Evolutionary conservation across 2,888 invertebrate species (phyloP).

Genomic region (Tetrapedia diversipes): DNA sequence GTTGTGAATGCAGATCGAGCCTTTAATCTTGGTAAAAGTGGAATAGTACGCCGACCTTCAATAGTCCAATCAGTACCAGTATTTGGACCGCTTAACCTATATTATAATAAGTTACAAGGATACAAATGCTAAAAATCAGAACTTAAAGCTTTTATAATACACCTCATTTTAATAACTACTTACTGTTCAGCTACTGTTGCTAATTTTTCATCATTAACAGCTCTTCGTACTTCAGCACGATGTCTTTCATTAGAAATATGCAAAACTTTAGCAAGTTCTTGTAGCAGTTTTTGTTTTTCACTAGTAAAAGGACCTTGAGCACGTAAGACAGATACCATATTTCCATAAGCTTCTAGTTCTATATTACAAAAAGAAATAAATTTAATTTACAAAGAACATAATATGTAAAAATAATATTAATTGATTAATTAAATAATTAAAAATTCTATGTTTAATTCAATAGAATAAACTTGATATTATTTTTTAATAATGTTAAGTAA

Average conservation of each 20-base stretch:
- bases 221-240: constrained; percentile 95
- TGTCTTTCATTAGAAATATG: constrained; percentile 96
- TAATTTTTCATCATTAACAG: constrained; percentile 95
- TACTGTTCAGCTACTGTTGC: constrained; percentile 95
- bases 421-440: too few relatives aligned
- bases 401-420: constrained; percentile 10
- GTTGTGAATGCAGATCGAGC: constrained; percentile 93
- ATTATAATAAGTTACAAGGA: constrained; percentile 78
- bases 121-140: background rate
- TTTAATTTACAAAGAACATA: constrained; percentile 86
- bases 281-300: constrained; percentile 92
- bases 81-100: constrained; percentile 84
- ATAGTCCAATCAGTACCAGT: constrained; percentile 90
- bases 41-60: constrained; percentile 93
- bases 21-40: constrained; percentile 92
- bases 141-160: background rate
- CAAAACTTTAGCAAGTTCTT: constrained; percentile 91
- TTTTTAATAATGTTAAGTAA: background rate
- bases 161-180: constrained; percentile 78
- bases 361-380: constrained; percentile 87
- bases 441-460: too few relatives aligned
- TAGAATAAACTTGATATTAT: background rate
- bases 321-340: constrained; percentile 94
- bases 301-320: constrained; percentile 95
- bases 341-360: constrained; percentile 97